Percentiles rank a stretch among this genome's conserved stretches.
Evolutionary conservation across 2,113 vertebrate genomes (phyloP).

Genomic region (Rhabdornis inornatus): DNA sequence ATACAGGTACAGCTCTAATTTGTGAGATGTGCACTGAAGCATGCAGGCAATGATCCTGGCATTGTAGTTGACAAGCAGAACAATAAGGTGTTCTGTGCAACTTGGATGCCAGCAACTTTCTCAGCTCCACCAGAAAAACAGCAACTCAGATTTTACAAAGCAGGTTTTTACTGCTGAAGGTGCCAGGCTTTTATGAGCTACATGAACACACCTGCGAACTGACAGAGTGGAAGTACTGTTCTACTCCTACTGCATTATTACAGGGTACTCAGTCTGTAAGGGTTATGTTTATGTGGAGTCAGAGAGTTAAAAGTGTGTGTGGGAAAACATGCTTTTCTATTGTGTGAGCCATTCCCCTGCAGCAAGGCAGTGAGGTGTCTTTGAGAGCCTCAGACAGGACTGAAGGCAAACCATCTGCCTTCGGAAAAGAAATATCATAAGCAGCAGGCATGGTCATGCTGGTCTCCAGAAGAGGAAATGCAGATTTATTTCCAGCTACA

Average conservation of each 20-base stretch:
- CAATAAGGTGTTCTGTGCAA: background rate
- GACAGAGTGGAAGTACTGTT: background rate
- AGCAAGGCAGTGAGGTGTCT: background rate
- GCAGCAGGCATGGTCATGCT: background rate
- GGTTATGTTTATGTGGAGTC: background rate
- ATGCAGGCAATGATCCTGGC: background rate
- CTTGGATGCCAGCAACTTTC: background rate
- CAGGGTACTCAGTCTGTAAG: background rate
- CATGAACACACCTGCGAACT: background rate
- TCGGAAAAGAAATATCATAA: background rate
- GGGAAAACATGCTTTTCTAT: background rate
- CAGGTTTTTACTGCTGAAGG: background rate
- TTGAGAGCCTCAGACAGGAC: background rate
- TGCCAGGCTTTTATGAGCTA: background rate
- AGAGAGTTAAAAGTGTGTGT: background rate
- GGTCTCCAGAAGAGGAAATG: background rate
- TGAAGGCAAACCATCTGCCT: background rate
- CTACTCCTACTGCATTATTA: background rate
- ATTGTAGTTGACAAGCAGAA: background rate
- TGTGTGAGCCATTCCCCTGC: background rate
- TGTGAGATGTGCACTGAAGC: slow-evolving; percentile 23
- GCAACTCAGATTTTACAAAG: background rate
- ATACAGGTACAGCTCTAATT: slow-evolving; percentile 20
- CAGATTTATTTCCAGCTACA: background rate
- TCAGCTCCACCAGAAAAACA: background rate